Evolutionary conservation across 2,113 vertebrate genomes (phyloP).

Genomic region (Petroica traversi): DNA sequence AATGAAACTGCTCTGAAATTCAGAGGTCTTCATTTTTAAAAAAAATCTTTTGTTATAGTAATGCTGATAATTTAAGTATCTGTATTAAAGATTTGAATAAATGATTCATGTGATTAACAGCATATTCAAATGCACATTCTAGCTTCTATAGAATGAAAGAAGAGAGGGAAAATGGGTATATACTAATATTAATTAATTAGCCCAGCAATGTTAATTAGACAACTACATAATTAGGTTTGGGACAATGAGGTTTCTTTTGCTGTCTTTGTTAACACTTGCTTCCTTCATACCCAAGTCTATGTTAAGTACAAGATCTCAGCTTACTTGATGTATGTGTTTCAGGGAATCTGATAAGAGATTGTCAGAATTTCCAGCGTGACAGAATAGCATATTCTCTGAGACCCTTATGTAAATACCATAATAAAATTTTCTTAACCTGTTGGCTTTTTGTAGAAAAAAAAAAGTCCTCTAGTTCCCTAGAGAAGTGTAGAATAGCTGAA

Average conservation of each 20-base stretch:
- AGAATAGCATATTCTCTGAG: not conserved
- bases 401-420: not conserved
- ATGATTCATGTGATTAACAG: not conserved
- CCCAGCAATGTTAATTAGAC: slow-evolving; percentile 1
- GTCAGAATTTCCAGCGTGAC: not conserved
- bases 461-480: not conserved
- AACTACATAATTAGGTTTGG: not conserved
- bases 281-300: not conserved
- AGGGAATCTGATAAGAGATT: not conserved
- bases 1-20: not conserved
- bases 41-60: not conserved
- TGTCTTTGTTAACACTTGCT: not conserved
- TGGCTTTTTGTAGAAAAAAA: not conserved
- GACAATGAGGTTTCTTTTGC: slow-evolving; percentile 2
- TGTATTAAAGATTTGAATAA: not conserved
- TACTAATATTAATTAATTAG: slow-evolving; percentile 45
- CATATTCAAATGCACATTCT: not conserved
- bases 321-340: not conserved
- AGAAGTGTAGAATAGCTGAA: not conserved
- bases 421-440: not conserved
- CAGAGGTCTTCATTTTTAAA: not conserved
- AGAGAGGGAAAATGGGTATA: not conserved
- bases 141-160: not conserved
- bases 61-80: not conserved
- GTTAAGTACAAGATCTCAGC: not conserved